Evolutionary conservation across 1,140 invertebrate species (phyloP).

Genomic region (Musca vetustissima): DNA sequence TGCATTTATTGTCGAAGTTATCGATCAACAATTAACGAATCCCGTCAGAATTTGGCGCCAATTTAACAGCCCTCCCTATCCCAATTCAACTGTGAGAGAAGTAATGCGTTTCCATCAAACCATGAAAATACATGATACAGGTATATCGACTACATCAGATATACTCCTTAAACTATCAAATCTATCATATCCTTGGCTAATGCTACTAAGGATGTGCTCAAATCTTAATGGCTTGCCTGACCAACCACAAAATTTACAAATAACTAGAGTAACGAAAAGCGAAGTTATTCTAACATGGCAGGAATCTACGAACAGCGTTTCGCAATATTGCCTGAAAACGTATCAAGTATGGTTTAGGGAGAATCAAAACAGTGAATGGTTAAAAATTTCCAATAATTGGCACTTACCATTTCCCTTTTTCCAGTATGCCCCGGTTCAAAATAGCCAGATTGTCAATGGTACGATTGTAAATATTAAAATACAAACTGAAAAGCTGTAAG

Average conservation of each 20-base stretch:
- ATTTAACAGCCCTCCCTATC: constrained; percentile 40
- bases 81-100: constrained; percentile 41
- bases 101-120: constrained; percentile 43
- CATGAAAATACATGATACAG: constrained; percentile 38
- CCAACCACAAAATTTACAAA: constrained; percentile 36
- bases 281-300: constrained; percentile 50
- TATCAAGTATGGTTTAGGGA: constrained; percentile 50
- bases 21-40: constrained; percentile 51
- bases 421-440: constrained; percentile 38
- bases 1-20: constrained; percentile 50
- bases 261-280: constrained; percentile 36
- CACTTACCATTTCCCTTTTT: constrained; percentile 53
- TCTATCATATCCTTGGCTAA: constrained; percentile 39
- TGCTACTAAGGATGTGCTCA: constrained; percentile 46
- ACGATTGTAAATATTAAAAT: not conserved
- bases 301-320: constrained; percentile 31
- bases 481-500: not conserved
- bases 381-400: constrained; percentile 37
- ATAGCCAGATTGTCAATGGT: constrained; percentile 35
- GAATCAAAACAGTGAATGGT: constrained; percentile 36
- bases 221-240: constrained; percentile 37
- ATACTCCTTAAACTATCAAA: not conserved
- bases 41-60: constrained; percentile 43
- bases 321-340: constrained; percentile 44
- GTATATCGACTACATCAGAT: constrained; percentile 23